Evolutionary conservation across 2,113 vertebrate species (phyloP).

Genomic region (Agapornis roseicollis): DNA sequence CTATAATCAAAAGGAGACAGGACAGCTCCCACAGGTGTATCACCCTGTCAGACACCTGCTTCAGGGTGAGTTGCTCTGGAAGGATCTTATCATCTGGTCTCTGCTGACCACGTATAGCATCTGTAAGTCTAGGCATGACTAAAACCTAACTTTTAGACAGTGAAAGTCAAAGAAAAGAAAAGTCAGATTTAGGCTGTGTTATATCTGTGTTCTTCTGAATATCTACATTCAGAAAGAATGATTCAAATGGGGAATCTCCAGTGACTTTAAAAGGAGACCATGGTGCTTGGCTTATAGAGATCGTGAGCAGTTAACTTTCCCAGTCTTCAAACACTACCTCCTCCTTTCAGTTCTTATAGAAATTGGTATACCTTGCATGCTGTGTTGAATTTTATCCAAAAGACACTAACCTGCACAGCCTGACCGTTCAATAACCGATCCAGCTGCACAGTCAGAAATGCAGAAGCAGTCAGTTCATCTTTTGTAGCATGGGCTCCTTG

Average conservation of each 20-base stretch:
- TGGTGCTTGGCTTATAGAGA: background rate
- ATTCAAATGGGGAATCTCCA: background rate
- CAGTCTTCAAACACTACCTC: background rate
- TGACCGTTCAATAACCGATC: slow-evolving; percentile 81
- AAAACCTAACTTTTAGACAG: background rate
- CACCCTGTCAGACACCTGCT: background rate
- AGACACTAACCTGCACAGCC: slow-evolving; percentile 85
- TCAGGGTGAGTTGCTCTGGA: background rate
- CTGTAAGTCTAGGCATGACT: background rate
- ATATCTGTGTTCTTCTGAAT: background rate
- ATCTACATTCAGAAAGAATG: background rate
- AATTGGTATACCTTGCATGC: background rate
- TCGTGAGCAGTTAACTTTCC: background rate
- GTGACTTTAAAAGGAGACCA: background rate
- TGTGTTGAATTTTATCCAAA: background rate
- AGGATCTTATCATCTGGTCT: background rate
- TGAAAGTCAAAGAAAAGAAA: background rate
- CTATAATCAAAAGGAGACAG: background rate
- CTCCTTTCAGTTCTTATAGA: background rate
- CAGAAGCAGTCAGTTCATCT: slow-evolving; percentile 88
- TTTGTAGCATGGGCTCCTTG: slow-evolving; percentile 82
- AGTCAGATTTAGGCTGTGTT: background rate
- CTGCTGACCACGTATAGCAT: background rate
- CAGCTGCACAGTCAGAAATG: slow-evolving; percentile 89
- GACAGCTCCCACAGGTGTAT: background rate